Base-by-base conservation (phyloP, 2,113 vertebrate genomes). In the Noctilio leporinus region DNA sequence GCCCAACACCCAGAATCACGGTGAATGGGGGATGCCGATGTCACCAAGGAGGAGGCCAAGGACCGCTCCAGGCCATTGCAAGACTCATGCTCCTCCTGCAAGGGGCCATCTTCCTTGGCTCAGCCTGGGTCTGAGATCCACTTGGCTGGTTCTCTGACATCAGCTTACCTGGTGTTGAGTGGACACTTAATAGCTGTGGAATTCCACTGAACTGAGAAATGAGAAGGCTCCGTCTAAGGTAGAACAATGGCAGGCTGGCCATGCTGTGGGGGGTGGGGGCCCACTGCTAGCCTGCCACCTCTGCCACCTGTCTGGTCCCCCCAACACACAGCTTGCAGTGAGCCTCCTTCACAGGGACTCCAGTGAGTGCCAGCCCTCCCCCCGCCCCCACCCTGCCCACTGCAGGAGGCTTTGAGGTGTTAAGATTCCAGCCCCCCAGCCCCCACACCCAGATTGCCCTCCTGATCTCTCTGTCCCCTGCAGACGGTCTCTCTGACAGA, bases 401-500 rank as follows among this genome's bases (percentile, higher is more conserved):
- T 62, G 65, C 2, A 1, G 19, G 57, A 24, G 69, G 96, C 98
- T 97, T 84, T 94, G 91, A 93, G 91, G 95, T 94, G 97, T 72
- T 59, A 38, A 17, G 64, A 45, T 78, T 30, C 28, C 14, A 89
- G 81, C 93, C 80, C 69, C 94, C 93, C 97, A 1, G 2, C 92
- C 91, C 91, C 78, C 65, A 5, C 83, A 51, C 94, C 96, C 49
- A 95, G 90, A 92, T 89, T 89, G 65, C 95, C 96, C 98, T 97
- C 98, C 98, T 98, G 98, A 98, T 98, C 97, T 96, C 96, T 95
- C 20, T 11, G 69, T 97, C 98, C 98, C 97, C 97, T 95, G 97
- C 98, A 98, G 98, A 98, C 97, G 97, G 97, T 95, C 97, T 98
- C 98, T 97, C 98, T 98, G 98, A 98, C 98, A 98, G 98, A 40